phyloP scores from a whole-genome alignment of 2,888 invertebrate genomes.

The Gari tellinella region DNA sequence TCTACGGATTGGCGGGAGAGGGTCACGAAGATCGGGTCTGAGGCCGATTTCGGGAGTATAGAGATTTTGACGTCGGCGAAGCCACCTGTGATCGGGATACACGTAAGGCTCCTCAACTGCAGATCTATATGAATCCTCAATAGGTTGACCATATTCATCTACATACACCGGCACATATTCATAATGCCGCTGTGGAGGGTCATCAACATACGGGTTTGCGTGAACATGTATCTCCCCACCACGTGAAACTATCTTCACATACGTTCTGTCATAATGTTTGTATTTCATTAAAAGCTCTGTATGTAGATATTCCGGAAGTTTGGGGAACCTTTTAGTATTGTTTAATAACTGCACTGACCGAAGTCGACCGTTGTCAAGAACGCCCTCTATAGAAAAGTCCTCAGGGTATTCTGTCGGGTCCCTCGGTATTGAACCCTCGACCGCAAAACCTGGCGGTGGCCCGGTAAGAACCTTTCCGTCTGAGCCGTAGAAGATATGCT shows the following conservation, averaged over 20 bases:
- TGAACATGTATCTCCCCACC: conserved; percentile 58
- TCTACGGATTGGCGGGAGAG: no score
- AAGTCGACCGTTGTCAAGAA: conserved; percentile 52
- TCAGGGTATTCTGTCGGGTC: conserved; percentile 3
- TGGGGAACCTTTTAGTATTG: conserved; percentile 43
- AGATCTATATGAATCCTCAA: conserved; percentile 20
- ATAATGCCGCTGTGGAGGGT: not conserved
- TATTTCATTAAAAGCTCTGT: conserved; percentile 53
- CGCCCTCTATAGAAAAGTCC: conserved; percentile 59
- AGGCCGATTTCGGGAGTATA: no score
- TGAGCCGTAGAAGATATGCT: conserved; percentile 63
- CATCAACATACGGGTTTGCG: conserved; percentile 43
- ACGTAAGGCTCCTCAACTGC: no score
- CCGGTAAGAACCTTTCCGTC: conserved; percentile 61
- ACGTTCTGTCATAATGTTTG: conserved; percentile 41
- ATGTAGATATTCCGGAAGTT: conserved; percentile 58
- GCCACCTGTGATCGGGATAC: no score
- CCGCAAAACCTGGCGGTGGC: conserved; percentile 28
- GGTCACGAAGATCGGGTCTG: no score
- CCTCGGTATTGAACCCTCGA: not conserved
- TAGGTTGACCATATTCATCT: conserved; percentile 30
- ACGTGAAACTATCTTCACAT: conserved; percentile 51
- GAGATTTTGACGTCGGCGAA: no score
- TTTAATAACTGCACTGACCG: conserved; percentile 43
- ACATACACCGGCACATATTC: conserved; percentile 50